phyloP scores from a whole-genome alignment of 1,140 invertebrate genomes.

The Pseudomyrmex pallidus region DNA sequence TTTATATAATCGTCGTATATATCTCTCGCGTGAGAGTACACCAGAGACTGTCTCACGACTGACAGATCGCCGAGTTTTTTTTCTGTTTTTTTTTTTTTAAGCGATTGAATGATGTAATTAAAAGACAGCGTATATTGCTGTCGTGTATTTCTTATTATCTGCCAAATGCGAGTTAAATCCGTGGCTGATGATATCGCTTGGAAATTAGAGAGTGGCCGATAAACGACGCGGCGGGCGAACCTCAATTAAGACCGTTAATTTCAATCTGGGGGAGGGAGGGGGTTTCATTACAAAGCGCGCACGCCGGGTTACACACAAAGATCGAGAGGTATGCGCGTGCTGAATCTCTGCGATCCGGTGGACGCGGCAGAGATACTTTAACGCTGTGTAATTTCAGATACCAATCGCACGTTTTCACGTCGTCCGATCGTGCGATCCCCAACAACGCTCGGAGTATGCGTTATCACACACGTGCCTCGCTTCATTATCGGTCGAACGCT shows the following conservation, averaged over 20 bases:
- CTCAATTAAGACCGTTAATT: slow-evolving; percentile 17
- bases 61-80: no score
- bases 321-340: neutral
- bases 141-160: neutral
- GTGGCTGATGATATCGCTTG: slow-evolving; percentile 1
- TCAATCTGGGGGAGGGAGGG: neutral
- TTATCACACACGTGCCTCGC: neutral
- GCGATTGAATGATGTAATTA: neutral
- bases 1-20: neutral
- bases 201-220: neutral
- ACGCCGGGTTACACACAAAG: neutral
- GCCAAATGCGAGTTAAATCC: neutral
- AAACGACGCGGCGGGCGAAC: neutral
- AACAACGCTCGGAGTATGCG: no score
- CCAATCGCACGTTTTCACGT: neutral
- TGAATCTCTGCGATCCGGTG: neutral
- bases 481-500: neutral
- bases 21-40: neutral
- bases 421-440: no score
- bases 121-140: neutral
- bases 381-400: neutral
- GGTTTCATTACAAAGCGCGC: neutral
- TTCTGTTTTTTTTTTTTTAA: no score
- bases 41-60: neutral
- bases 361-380: neutral